Conservation (phyloP, 92 coral and sea anemone genomes). For the Paragorgia papillata region DNA sequence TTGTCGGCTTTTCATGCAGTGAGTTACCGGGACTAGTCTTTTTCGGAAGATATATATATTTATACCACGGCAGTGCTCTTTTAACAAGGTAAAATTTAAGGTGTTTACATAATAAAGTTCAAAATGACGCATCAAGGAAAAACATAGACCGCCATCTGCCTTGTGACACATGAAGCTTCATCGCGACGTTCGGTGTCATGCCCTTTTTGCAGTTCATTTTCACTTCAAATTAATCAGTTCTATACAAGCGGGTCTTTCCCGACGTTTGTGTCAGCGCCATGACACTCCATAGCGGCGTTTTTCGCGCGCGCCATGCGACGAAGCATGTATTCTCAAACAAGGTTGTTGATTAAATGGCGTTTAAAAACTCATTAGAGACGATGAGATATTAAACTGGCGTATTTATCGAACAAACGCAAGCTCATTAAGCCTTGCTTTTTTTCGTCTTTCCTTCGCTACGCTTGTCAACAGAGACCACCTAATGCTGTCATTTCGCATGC, state of each 20-base stretch:
- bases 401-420: conserved; percentile 40
- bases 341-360: conserved; percentile 38
- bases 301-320: not conserved
- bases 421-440: conserved; percentile 28
- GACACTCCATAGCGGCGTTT: not conserved
- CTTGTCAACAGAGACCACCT: conserved; percentile 24
- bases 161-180: not conserved
- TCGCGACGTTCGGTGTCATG: not conserved
- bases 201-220: not conserved
- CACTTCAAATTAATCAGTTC: not conserved
- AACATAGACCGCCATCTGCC: conserved; percentile 32
- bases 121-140: conserved; percentile 22
- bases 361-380: conserved; percentile 45
- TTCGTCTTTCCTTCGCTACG: not conserved
- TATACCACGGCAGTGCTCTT: not conserved
- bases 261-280: no score
- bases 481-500: conserved; percentile 32
- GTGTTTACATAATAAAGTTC: conserved; percentile 28
- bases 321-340: conserved; percentile 3
- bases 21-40: not conserved
- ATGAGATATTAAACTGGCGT: conserved; percentile 43
- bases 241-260: no score
- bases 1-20: not conserved
- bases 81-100: conserved; percentile 30
- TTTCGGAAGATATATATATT: no score